Evolutionary conservation across 2,888 invertebrate genomes (phyloP), one percentile per base, ranked within the genome.

Genomic region (Drosophila tanythrix): DNA sequence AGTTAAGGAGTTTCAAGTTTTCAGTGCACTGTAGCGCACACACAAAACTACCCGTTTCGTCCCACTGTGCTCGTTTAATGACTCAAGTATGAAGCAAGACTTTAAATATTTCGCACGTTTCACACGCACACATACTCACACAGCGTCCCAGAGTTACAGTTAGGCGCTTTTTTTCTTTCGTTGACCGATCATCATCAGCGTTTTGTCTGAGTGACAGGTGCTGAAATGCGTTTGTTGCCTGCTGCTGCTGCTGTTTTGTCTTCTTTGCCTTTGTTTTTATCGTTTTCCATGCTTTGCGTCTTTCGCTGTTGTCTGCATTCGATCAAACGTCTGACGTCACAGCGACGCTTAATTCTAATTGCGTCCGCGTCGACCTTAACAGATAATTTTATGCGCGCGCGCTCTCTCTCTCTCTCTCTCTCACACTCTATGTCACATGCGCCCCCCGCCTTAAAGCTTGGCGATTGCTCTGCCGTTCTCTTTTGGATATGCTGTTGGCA

Each of bases 101-200:
- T 63, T 65, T 65, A 88, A 87, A 74, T 76, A 85, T 81, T 88
- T 88, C 79, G 84, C 89, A 88, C 89, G 84, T 86, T 88, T 76
- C 52, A 50, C 67, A 67, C 52, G 43, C 31, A 18, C 38, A 29
- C 40, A 57, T 33, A 53, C 48, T 66, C 10, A 62, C n/a, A 15
- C 33, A 63, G 58, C 29, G 18, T 46, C 57, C 61, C 66, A 70
- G 50, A 70, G 67, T 69, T 82, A 88, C 82, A 85, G 82, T 88
- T 82, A 73, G 53, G 43, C 57, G 66, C 46, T 76, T 80, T 76
- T 82, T 82, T 76, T 80, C 70, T 76, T 77, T 35, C 31, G 46
- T 53, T 63, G 65, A 50, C 52, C 60, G 76, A 77, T 77, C 87
- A 77, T 68, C 77, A 77, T 70, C 77, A 70, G 46, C 55, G 61